phyloP scores from a whole-genome alignment of 2,888 invertebrate species.

The Automeris io region DNA sequence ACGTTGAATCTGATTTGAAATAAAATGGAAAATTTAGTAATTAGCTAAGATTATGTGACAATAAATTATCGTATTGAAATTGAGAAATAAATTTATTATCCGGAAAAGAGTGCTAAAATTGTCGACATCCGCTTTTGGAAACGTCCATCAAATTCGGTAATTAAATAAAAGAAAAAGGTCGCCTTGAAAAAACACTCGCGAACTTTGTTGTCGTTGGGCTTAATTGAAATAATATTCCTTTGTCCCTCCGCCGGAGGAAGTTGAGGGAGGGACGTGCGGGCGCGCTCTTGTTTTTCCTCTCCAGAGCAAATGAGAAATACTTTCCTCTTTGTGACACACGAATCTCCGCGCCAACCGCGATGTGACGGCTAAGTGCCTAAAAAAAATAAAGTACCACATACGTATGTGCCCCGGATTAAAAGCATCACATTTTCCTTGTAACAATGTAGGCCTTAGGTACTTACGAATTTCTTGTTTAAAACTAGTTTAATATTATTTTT shows the following conservation, averaged over 20 bases:
- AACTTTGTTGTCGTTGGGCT: slow-evolving; percentile 38
- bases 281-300: slow-evolving; percentile 55
- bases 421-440: too few relatives aligned
- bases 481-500: too few relatives aligned
- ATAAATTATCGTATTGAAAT: neutral
- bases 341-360: slow-evolving; percentile 41
- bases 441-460: too few relatives aligned
- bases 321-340: slow-evolving; percentile 64
- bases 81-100: too few relatives aligned
- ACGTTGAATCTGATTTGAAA: too few relatives aligned
- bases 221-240: slow-evolving; percentile 69
- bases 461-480: too few relatives aligned
- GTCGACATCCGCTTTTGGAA: slow-evolving; percentile 1
- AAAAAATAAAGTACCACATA: slow-evolving; percentile 28
- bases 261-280: slow-evolving; percentile 50
- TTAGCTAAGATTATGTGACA: neutral
- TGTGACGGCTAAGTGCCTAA: slow-evolving; percentile 37
- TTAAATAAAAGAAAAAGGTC: slow-evolving; percentile 27
- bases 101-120: slow-evolving; percentile 1
- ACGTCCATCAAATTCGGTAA: slow-evolving; percentile 20
- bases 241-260: slow-evolving; percentile 55
- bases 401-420: slow-evolving; percentile 1
- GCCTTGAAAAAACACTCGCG: slow-evolving; percentile 31
- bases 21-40: too few relatives aligned
- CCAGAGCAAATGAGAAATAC: slow-evolving; percentile 61